phyloP scores from a whole-genome alignment of 2,888 invertebrate species.

The Nemapogon koenigi region DNA sequence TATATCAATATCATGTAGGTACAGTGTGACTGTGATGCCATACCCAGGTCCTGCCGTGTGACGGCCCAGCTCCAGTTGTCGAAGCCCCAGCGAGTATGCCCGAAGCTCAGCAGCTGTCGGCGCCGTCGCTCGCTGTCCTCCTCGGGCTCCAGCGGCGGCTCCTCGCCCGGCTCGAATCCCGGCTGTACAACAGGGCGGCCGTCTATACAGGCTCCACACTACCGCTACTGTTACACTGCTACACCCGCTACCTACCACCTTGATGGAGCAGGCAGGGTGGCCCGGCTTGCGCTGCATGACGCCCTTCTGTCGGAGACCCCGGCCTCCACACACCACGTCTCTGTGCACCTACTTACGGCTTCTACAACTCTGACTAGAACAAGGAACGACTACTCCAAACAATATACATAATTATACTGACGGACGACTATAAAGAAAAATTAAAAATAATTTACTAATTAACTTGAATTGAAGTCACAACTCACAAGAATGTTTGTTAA shows the following conservation, averaged over 20 bases:
- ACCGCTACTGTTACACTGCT: too few species aligned
- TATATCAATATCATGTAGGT: not conserved
- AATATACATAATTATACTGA: too few species aligned
- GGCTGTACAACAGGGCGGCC: conserved; percentile 23
- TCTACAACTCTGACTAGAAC: too few species aligned
- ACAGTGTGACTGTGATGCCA: conserved; percentile 8
- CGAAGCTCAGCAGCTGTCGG: conserved; percentile 55
- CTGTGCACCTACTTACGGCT: too few species aligned
- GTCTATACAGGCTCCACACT: too few species aligned
- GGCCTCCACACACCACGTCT: too few species aligned
- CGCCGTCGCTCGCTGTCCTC: conserved; percentile 37
- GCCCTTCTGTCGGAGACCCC: conserved; percentile 17
- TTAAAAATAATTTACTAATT: too few species aligned
- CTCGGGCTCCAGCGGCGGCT: conserved; percentile 24
- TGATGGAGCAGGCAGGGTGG: conserved; percentile 49
- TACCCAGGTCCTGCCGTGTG: conserved; percentile 54
- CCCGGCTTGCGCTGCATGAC: conserved; percentile 57
- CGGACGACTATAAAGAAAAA: too few species aligned
- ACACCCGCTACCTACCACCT: conserved; percentile 36
- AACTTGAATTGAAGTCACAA: too few species aligned
- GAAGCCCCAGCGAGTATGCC: conserved; percentile 56
- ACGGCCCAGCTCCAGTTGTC: conserved; percentile 60
- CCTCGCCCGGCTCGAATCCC: conserved; percentile 23
- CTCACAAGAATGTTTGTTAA: too few species aligned
- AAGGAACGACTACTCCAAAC: too few species aligned